phyloP scores from a whole-genome alignment of 2,888 invertebrate genomes.

The Mythimna lalbum region DNA sequence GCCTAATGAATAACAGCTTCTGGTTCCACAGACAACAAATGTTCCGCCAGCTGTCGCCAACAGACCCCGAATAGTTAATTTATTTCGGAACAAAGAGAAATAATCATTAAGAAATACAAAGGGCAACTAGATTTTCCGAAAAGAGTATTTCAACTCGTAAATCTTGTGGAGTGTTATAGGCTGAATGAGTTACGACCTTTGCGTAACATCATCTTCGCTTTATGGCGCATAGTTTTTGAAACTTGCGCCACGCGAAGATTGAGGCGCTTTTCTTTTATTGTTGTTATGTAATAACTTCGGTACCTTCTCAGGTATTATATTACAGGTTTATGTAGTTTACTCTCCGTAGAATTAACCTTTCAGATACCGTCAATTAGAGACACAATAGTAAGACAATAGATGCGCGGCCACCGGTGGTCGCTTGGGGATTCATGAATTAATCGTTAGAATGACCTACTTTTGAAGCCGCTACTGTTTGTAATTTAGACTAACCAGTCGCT shows the following conservation, averaged over 20 bases:
- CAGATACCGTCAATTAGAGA: no score
- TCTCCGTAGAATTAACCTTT: not conserved
- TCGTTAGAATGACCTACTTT: not conserved
- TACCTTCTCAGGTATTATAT: not conserved
- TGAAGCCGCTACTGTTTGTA: not conserved
- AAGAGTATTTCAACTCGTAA: constrained; percentile 42
- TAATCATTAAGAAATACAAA: constrained; percentile 38
- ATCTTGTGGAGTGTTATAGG: constrained; percentile 29
- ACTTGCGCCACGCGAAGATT: constrained; percentile 20
- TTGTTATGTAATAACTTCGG: constrained; percentile 10
- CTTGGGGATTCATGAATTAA: no score
- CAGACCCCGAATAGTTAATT: constrained; percentile 42
- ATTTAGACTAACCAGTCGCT: not conserved
- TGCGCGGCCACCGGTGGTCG: no score
- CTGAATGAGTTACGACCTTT: constrained; percentile 47
- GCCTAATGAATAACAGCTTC: constrained; percentile 55
- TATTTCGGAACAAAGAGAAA: constrained; percentile 51
- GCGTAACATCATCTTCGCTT: constrained; percentile 41
- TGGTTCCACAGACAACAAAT: constrained; percentile 46
- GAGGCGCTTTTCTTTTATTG: constrained; percentile 45
- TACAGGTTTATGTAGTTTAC: not conserved
- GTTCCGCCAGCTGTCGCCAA: constrained; percentile 34
- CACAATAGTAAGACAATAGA: no score
- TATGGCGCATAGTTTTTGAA: constrained; percentile 38
- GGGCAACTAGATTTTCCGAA: constrained; percentile 11